Base-by-base conservation (phyloP, 2,888 invertebrate species). In the Petrolisthes manimaculis region DNA sequence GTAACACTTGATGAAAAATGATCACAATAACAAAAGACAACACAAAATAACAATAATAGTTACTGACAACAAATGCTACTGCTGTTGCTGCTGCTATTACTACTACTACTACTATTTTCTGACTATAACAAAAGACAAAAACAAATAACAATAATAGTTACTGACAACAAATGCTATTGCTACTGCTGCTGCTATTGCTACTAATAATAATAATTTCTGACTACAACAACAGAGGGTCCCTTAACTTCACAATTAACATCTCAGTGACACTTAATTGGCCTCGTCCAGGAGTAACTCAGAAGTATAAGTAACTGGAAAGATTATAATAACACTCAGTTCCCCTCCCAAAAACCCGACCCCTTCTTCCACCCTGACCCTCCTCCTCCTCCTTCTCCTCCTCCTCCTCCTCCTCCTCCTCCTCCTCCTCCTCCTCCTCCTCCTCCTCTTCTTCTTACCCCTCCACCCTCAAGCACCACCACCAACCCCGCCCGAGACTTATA, bases 341-440 rank as follows among this genome's bases (percentile, higher is more conserved):
- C 37, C 37, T 2, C 37, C n/a, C n/a, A 75, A 18, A 18, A 9
- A 9, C 24, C 75, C n/a, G 24, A 8, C 75, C 75, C 75, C 21
- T 9, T 9, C n/a, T 21, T 9, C n/a, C 75, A 9, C 8, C 21
- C 75, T 77, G 24, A 37, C 51, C 51, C 61, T 6, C 71, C n/a
- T n/a, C n/a, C n/a, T 71, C 71, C n/a, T n/a, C n/a, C 71, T 12
- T n/a, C 5, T 18, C 5, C 71, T n/a, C 71, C 71, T 5, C 71
- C 71, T n/a, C 71, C n/a, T n/a, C n/a, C 71, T 61, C 77, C 37
- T 8, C 37, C 77, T 77, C 77, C 77, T 37, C 14, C 77, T 37
- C 37, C 77, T 77, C 77, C 37, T 37, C 77, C 37, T 37, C 77
- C 77, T 5, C 77, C 61, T 61, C 61, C 61, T 9, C 61, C 18